Conservation (phyloP, 2,113 vertebrate genomes). For the Hypomesus transpacificus region DNA sequence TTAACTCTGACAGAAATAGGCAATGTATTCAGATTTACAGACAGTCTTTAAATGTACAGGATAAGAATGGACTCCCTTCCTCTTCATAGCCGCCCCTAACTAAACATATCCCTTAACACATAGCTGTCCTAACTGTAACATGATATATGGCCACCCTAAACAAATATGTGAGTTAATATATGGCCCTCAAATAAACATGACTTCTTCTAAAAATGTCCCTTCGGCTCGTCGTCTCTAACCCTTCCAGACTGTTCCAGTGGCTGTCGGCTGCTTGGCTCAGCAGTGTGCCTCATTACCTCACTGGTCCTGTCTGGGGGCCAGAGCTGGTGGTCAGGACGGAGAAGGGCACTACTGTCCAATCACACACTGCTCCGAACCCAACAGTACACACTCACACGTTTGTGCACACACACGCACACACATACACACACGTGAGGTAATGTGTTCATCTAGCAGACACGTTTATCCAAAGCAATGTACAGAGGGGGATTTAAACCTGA, state of each 20-base stretch:
- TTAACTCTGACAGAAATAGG: slow-evolving; percentile 33
- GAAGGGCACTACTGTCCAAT: too few species aligned
- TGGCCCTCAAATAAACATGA: slow-evolving; percentile 43
- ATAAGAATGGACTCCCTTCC: slow-evolving; percentile 32
- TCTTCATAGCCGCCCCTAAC: slow-evolving; percentile 27
- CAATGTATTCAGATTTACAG: not conserved
- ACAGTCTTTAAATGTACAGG: not conserved
- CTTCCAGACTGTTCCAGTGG: slow-evolving; percentile 53
- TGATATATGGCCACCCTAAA: slow-evolving; percentile 15
- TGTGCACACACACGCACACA: too few species aligned
- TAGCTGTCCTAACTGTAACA: slow-evolving; percentile 18
- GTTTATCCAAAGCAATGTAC: too few species aligned
- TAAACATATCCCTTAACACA: slow-evolving; percentile 33
- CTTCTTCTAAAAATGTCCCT: slow-evolving; percentile 48
- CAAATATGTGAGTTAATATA: slow-evolving; percentile 35
- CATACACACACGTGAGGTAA: too few species aligned
- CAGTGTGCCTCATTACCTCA: slow-evolving; percentile 59
- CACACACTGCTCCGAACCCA: too few species aligned
- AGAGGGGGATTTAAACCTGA: too few species aligned
- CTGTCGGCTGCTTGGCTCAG: slow-evolving; percentile 34
- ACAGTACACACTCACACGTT: too few species aligned
- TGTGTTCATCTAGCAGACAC: too few species aligned
- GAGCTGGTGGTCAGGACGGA: not conserved
- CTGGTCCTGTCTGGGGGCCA: not conserved
- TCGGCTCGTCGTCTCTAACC: slow-evolving; percentile 54